Evolutionary conservation across 2,888 invertebrate species (phyloP), one percentile per base, ranked within the genome.

Genomic region (Papilio demoleus): DNA sequence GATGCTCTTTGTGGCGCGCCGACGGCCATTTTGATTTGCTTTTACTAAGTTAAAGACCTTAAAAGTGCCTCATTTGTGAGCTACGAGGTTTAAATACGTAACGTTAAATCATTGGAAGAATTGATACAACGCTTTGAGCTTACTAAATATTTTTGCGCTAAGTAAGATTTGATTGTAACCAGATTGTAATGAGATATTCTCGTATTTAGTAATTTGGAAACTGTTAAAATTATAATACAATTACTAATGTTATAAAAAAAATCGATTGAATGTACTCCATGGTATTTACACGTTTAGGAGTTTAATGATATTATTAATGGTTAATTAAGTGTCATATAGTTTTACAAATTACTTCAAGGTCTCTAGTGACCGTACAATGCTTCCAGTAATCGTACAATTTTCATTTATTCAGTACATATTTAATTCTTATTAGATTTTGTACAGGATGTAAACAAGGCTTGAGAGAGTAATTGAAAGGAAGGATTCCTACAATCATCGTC

Each of bases 1-100:
- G 76, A 77, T 74, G 74, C 45, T 70, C 81, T 87, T 88, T 88
- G 84, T 83, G 72, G 27, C 45, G 53, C 47, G 77, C 83, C 84
- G 86, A 80, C 84, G 76, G 76, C 65, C 65, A 70, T 70, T 68
- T 70, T 70, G 70, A 70, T 72, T 70, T 70, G 73, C 72, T 65
- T 67, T 62, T 34, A 12, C 27, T 70, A 63, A 72, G 74, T 74
- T 76, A 73, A 74, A 74, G 74, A 73, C 74, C 76, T 72, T 74
- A 70, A 71, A 68, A 66, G 68, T 66, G 34, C 38, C 60, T 68
- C 70, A 70, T 67, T 67, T 67, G 60, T 58, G 22, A 60, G 47
- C 14, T 45, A 22, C 17, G 12, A 22, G 53, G 6, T 40, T 17
- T 40, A 53, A 53, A 50, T 11, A 11, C 14, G 27, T 40, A 58